A percentile compares a stretch with the other conserved stretches of the same genome.
Evolutionary conservation across 1,140 invertebrate species (phyloP).

Genomic region (Plectus sambesii): DNA sequence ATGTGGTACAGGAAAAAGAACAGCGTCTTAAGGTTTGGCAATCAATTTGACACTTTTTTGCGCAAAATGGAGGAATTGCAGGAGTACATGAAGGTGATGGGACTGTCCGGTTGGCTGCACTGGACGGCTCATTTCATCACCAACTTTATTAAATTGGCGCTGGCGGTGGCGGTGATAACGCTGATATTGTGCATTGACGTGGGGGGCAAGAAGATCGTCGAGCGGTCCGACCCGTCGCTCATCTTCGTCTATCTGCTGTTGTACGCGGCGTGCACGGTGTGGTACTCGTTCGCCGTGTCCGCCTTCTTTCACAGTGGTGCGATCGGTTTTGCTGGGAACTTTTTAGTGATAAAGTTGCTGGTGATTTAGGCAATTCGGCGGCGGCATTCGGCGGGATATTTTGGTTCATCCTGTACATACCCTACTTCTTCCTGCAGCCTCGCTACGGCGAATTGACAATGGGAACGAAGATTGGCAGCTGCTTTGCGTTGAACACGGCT

Average conservation of each 20-base stretch:
- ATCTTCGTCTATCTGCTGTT: conserved; percentile 54
- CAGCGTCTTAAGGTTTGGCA: conserved; percentile 23
- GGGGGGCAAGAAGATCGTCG: no score
- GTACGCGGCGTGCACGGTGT: conserved; percentile 55
- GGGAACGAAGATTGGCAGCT: no score
- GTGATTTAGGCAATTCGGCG: conserved; percentile 29
- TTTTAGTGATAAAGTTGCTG: no score
- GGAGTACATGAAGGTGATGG: conserved; percentile 82
- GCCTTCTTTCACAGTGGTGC: conserved; percentile 60
- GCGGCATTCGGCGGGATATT: conserved; percentile 32
- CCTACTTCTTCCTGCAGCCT: no score
- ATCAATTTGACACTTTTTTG: conserved; percentile 32
- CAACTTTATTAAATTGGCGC: conserved; percentile 59
- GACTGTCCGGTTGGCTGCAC: conserved; percentile 65
- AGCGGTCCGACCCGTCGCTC: conserved; percentile 27
- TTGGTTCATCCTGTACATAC: conserved; percentile 38
- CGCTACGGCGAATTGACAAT: no score
- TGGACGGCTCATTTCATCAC: conserved; percentile 72
- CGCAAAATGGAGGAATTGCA: conserved; percentile 33
- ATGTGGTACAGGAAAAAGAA: conserved; percentile 37
- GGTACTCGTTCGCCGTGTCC: conserved; percentile 59
- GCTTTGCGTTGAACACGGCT: conserved; percentile 35
- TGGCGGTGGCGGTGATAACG: conserved; percentile 53
- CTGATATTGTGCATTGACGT: conserved; percentile 47
- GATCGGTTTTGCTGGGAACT: conserved; percentile 11